Evolutionary conservation across 2,797 vertebrate genomes (phyloP), one percentile per base, ranked within the genome.

Genomic region (Hyperoplus immaculatus): DNA sequence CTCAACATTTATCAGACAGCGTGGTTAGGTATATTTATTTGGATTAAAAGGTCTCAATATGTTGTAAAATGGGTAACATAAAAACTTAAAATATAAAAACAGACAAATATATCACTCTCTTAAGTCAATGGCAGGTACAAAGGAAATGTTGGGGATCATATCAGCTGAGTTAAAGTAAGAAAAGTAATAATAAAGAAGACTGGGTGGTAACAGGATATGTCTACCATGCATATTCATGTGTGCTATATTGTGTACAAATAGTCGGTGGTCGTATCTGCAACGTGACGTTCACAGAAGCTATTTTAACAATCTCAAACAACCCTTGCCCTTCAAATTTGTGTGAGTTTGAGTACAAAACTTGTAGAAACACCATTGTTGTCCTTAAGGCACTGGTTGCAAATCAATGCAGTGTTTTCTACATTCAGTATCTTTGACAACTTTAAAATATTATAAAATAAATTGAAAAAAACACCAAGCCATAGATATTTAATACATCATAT

Each of bases 21-120:
- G 15, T 54, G 9, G 68, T 43, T 53, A 59, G 36, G 49, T 68
- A 41, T 36, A 14, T 58, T 39, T 36, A 58, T 69, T 65, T 80
- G 55, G 29, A 16, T 36, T 60, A 45, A 72, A 16, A 66, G 36
- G 6, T 49, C 21, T 55, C 13, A 18, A 62, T 49, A 49, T 46
- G 9, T 38, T 43, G 0, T 47, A 41, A 63, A 68, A 78, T 8
- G 45, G 2, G 13, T 21, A 15, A 57, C 61, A 63, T 14, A 72
- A 4, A 61, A 8, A 58, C 16, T 54, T 6, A 41, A 57, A 39
- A 39, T 13, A 29, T 29, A 29, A 55, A 29, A 55, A 55, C 11
- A 14, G 13, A 14, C 1, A 58, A 4, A 16, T 58, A n/a, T 68
- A 15, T 16, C 43, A 47, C 46, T 42, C 11, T 2, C 12, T 21